Percentiles rank a stretch among this genome's conserved stretches.
Conservation (phyloP, 1,140 invertebrate species). For the Polypedilum pembai region DNA sequence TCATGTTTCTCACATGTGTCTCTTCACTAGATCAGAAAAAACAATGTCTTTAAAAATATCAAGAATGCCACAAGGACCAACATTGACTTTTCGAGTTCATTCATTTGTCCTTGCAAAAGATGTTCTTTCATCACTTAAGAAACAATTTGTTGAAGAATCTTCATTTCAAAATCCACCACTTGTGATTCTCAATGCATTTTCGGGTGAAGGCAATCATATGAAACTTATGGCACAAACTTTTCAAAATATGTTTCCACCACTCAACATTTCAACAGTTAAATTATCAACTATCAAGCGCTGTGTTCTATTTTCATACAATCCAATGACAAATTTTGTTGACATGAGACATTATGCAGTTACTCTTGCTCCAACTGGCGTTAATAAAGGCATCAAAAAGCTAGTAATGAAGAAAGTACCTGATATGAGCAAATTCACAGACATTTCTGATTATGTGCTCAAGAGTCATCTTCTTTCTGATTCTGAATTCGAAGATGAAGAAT, state of each 20-base stretch:
- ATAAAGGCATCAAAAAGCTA: conserved; percentile 90
- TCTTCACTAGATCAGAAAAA: conserved; percentile 76
- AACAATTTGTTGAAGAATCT: conserved; percentile 71
- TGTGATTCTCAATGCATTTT: conserved; percentile 91
- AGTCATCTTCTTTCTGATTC: conserved; percentile 73
- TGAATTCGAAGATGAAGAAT: conserved; percentile 80
- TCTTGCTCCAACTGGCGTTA: conserved; percentile 77
- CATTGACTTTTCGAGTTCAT: conserved; percentile 77
- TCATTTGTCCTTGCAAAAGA: conserved; percentile 78
- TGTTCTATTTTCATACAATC: conserved; percentile 86
- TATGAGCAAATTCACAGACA: conserved; percentile 75
- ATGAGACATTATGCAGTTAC: conserved; percentile 87
- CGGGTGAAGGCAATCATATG: conserved; percentile 74
- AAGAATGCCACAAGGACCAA: conserved; percentile 73
- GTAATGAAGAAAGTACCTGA: conserved; percentile 87
- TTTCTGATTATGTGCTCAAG: conserved; percentile 85
- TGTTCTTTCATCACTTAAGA: conserved; percentile 74
- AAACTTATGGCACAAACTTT: conserved; percentile 92
- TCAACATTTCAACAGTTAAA: conserved; percentile 88
- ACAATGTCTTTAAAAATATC: conserved; percentile 77
- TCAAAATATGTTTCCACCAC: conserved; percentile 97
- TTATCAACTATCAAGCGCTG: conserved; percentile 82
- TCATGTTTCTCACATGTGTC: conserved; percentile 82
- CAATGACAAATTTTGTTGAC: conserved; percentile 77
- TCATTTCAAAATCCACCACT: conserved; percentile 81